Conservation (phyloP, 2,113 vertebrate genomes). For the Labeo rohita region DNA sequence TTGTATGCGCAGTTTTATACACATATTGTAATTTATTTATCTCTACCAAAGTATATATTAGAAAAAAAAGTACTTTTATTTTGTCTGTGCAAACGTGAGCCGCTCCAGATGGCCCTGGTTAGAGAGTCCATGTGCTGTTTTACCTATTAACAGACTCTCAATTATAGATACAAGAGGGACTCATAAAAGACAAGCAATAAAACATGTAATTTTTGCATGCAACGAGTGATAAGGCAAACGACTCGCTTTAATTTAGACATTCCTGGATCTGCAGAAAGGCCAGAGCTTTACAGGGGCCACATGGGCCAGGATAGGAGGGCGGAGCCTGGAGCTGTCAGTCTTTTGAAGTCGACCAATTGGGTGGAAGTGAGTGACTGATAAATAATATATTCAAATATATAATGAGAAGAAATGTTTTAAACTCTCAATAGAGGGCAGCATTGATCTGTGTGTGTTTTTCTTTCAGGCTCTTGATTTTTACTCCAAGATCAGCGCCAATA, state of each 20-base stretch:
- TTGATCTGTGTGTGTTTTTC: constrained; percentile 24
- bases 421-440: constrained; percentile 54
- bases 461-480: not conserved
- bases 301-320: not conserved
- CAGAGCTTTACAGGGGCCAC: constrained; percentile 43
- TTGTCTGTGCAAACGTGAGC: constrained; percentile 13
- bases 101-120: constrained; percentile 46
- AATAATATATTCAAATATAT: not conserved
- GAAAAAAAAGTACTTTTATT: not conserved
- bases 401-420: not conserved
- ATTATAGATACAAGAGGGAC: constrained; percentile 52
- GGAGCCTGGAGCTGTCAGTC: not conserved
- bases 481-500: not conserved
- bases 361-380: too few relatives aligned
- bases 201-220: constrained; percentile 46
- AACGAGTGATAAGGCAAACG: constrained; percentile 48
- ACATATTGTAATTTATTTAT: too few relatives aligned
- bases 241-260: constrained; percentile 55
- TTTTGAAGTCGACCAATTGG: not conserved
- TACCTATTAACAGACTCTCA: constrained; percentile 50
- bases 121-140: constrained; percentile 46
- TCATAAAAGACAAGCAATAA: constrained; percentile 57
- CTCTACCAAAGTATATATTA: not conserved
- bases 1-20: too few relatives aligned
- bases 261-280: constrained; percentile 13